Evolutionary conservation across 2,888 invertebrate genomes (phyloP).

Genomic region (Pedicia rivosa): DNA sequence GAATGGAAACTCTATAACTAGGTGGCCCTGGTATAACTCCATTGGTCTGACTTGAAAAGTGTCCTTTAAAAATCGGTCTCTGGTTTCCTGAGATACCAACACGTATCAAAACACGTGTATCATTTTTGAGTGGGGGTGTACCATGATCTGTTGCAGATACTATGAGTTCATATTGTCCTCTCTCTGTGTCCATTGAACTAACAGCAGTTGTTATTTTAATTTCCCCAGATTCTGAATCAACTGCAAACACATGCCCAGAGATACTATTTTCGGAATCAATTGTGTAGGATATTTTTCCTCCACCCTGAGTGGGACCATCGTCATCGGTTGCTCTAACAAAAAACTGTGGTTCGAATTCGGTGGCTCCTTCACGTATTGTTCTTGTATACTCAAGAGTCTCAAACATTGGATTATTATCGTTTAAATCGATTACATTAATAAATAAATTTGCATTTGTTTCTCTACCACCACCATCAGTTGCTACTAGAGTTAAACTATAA

Average conservation of each 20-base stretch:
- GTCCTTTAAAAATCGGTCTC: conserved; percentile 61
- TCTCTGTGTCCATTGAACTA: conserved; percentile 54
- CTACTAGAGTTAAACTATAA: conserved; percentile 64
- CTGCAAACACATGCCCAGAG: conserved; percentile 42
- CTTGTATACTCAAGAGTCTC: conserved; percentile 52
- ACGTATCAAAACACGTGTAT: conserved; percentile 48
- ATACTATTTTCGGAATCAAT: conserved; percentile 53
- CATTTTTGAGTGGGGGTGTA: conserved; percentile 46
- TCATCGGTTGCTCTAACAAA: conserved; percentile 61
- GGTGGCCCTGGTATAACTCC: conserved; percentile 46
- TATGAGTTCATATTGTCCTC: conserved; percentile 54
- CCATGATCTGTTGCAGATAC: conserved; percentile 58
- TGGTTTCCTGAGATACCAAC: conserved; percentile 69
- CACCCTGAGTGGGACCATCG: conserved; percentile 58
- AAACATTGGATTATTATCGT: conserved; percentile 61
- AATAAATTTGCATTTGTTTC: conserved; percentile 52
- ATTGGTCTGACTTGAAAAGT: conserved; percentile 40
- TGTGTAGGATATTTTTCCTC: conserved; percentile 47
- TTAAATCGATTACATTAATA: conserved; percentile 55
- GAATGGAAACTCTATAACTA: conserved; percentile 51
- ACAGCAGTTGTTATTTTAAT: conserved; percentile 45
- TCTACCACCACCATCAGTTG: conserved; percentile 64
- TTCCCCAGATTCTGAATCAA: conserved; percentile 56
- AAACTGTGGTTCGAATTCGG: conserved; percentile 62
- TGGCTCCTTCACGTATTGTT: conserved; percentile 60